phyloP scores from a whole-genome alignment of 2,888 invertebrate species.

The Poecilobothrus nobilitatus region DNA sequence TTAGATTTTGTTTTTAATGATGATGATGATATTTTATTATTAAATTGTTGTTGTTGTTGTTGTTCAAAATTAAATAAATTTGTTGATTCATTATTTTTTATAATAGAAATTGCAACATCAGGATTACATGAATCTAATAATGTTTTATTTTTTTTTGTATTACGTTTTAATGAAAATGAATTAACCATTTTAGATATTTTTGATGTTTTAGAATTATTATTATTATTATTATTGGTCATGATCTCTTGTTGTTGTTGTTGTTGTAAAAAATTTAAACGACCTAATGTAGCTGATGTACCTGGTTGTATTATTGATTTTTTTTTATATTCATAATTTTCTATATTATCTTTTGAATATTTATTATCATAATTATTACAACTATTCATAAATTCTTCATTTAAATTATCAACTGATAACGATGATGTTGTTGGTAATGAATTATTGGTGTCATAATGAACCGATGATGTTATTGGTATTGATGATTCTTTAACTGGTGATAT shows the following conservation, averaged over 20 bases:
- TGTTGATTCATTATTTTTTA: slow-evolving; percentile 2
- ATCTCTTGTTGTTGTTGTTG: neutral
- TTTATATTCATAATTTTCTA: neutral
- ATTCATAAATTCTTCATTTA: no score
- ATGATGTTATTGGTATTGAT: neutral
- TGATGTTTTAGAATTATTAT: slow-evolving; percentile 8
- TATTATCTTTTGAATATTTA: neutral
- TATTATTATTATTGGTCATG: slow-evolving; percentile 22
- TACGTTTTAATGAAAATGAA: slow-evolving; percentile 37
- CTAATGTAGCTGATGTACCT: neutral
- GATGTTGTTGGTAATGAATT: neutral
- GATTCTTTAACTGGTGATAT: neutral
- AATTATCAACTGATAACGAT: neutral
- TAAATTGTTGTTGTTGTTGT: neutral
- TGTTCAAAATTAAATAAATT: neutral
- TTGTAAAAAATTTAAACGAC: neutral
- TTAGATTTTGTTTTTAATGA: no score
- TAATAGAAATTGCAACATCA: slow-evolving; percentile 9
- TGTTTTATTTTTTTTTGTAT: slow-evolving; percentile 21
- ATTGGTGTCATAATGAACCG: neutral
- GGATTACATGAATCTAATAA: neutral
- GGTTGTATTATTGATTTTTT: neutral
- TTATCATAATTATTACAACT: neutral
- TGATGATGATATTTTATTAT: no score
- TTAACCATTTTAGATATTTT: slow-evolving; percentile 34